phyloP scores from a whole-genome alignment of 2,888 invertebrate species.

The Tanytarsus gracilentus region DNA sequence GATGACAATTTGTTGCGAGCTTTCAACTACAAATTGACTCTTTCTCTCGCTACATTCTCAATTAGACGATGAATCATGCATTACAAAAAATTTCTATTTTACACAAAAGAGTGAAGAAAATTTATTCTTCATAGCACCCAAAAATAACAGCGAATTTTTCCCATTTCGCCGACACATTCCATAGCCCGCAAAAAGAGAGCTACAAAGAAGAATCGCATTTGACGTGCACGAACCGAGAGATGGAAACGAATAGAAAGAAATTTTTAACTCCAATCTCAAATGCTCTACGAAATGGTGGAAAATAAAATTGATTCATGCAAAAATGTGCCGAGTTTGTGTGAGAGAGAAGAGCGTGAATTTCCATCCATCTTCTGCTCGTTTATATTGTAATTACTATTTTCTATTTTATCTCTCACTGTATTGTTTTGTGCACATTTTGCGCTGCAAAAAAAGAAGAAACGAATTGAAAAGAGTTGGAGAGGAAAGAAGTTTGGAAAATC shows the following conservation, averaged over 20 bases:
- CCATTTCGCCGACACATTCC: too few relatives aligned
- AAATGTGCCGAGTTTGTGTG: background rate
- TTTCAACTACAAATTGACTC: too few relatives aligned
- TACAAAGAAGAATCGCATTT: too few relatives aligned
- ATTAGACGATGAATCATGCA: too few relatives aligned
- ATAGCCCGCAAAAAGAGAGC: too few relatives aligned
- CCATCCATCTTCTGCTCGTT: background rate
- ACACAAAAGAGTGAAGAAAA: too few relatives aligned
- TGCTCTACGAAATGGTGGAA: background rate
- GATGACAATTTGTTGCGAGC: too few relatives aligned
- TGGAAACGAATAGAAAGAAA: background rate
- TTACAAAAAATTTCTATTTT: too few relatives aligned
- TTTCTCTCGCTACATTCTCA: too few relatives aligned
- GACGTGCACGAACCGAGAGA: background rate
- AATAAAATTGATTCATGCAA: background rate
- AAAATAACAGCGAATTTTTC: too few relatives aligned
- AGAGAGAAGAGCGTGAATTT: slow-evolving; percentile 1
- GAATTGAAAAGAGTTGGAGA: background rate
- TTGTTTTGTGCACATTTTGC: background rate
- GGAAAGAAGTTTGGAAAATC: slow-evolving; percentile 12
- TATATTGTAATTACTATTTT: background rate
- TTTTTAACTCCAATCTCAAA: background rate
- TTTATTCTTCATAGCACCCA: too few relatives aligned
- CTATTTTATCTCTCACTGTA: background rate
- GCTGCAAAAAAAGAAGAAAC: background rate